Percentiles rank a stretch among this genome's conserved stretches.
Conservation (phyloP, 2,888 invertebrate genomes). For the Drosophila stalkeri region DNA sequence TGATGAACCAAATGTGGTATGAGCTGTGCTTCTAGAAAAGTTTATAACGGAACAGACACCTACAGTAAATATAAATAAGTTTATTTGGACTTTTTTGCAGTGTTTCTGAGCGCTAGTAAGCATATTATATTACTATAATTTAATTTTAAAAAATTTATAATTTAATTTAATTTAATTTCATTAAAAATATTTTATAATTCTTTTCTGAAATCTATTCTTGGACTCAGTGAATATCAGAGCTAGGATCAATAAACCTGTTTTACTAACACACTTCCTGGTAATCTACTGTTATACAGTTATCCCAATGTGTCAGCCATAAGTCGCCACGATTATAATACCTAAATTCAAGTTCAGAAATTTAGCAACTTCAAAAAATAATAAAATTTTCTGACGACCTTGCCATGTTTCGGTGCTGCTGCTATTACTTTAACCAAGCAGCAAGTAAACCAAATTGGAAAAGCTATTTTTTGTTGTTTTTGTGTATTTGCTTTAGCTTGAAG, state of each 20-base stretch:
- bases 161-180: no score
- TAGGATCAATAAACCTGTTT: not conserved
- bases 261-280: not conserved
- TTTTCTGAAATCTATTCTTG: not conserved
- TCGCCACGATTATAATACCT: not conserved
- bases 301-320: not conserved
- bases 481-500: conserved; percentile 11
- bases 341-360: not conserved
- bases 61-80: no score
- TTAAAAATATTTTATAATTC: not conserved
- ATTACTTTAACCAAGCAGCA: conserved; percentile 1
- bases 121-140: no score
- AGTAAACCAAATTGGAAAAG: conserved; percentile 42
- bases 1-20: no score
- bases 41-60: no score
- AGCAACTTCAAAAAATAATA: not conserved
- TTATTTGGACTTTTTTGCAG: no score
- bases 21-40: no score
- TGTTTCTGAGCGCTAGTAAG: no score
- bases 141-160: no score
- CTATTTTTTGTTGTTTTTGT: not conserved
- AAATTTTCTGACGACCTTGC: conserved; percentile 34
- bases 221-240: not conserved
- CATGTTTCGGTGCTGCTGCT: conserved; percentile 1
- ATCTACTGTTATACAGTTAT: not conserved